Evolutionary conservation across 2,113 vertebrate species (phyloP).

Genomic region (Crotalus helleri): DNA sequence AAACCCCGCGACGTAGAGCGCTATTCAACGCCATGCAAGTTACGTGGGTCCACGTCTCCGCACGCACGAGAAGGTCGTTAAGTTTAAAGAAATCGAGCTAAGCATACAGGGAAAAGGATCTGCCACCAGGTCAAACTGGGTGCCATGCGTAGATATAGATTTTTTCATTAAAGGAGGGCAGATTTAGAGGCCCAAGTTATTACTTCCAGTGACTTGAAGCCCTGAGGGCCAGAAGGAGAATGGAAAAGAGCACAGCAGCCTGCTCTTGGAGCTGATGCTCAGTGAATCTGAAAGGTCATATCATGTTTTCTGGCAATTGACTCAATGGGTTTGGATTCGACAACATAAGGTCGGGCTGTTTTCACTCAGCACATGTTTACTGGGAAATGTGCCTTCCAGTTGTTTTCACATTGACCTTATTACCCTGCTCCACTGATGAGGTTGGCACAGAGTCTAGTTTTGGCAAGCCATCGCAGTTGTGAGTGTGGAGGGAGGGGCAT

Average conservation of each 20-base stretch:
- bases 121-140: conserved; percentile 78
- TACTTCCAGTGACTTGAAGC: conserved; percentile 89
- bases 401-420: conserved; percentile 96
- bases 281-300: conserved; percentile 96
- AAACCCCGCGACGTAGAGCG: neutral
- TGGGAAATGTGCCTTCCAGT: conserved; percentile 85
- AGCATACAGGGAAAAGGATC: conserved; percentile 57
- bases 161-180: conserved; percentile 81
- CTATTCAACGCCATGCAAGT: neutral
- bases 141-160: conserved; percentile 76
- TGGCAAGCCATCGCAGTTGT: conserved; percentile 22
- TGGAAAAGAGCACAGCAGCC: conserved; percentile 86
- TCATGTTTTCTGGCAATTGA: conserved; percentile 98
- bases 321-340: conserved; percentile 93
- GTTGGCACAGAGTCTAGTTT: conserved; percentile 70
- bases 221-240: conserved; percentile 83
- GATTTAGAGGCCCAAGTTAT: conserved; percentile 83
- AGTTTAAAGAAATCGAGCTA: conserved; percentile 60
- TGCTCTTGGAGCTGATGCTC: conserved; percentile 83
- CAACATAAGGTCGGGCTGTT: conserved; percentile 84
- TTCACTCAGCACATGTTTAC: conserved; percentile 85
- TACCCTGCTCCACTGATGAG: conserved; percentile 82
- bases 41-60: neutral
- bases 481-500: neutral
- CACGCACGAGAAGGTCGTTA: conserved; percentile 20